Base-by-base conservation (phyloP, 2,113 vertebrate genomes). In the Pachycephala philippinensis region DNA sequence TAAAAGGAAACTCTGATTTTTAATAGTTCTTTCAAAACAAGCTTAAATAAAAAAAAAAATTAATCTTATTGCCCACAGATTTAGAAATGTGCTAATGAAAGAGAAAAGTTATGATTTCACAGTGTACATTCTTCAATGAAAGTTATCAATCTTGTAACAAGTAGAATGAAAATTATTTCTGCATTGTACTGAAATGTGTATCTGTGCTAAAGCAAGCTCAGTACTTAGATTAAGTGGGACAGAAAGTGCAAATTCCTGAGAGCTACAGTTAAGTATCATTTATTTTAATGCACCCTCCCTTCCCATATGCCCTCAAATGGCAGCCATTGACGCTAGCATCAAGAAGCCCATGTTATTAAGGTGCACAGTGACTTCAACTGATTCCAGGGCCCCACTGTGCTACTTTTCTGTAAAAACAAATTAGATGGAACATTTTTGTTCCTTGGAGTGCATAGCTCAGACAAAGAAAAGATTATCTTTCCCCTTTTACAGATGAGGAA, bases 181-280 rank as follows among this genome's bases (percentile, higher is more conserved):
- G 72, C 89, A 64, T 89, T 91, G 61, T 91, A 86, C 74, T 92
- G 95, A 96, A 96, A 96, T 95, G 95, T 92, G 56, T 68, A 82
- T 84, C 52, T 77, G 69, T 93, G 74, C 87, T 87, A 86, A 76
- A 89, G 89, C 87, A 97, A 96, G 89, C 87, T 95, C 87, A 96
- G 82, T 94, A 94, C 40, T 81, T 87, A 75, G 84, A 56, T 74
- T 84, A 92, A 82, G 15, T 87, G 81, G 81, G 89, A 95, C 87
- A 96, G 93, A 96, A 97, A 96, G 95, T 96, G 96, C 91, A 96
- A 96, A 96, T 96, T 96, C 95, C 96, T 96, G 95, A 97, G 91
- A 96, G 56, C 93, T 97, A 96, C 81, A 75, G 65, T 84, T 78
- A 87, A 64, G 60, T 71, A 86, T 84, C 0, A 54, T 89, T 82